Conservation (phyloP, 2,888 invertebrate genomes). For the Automeris io region DNA sequence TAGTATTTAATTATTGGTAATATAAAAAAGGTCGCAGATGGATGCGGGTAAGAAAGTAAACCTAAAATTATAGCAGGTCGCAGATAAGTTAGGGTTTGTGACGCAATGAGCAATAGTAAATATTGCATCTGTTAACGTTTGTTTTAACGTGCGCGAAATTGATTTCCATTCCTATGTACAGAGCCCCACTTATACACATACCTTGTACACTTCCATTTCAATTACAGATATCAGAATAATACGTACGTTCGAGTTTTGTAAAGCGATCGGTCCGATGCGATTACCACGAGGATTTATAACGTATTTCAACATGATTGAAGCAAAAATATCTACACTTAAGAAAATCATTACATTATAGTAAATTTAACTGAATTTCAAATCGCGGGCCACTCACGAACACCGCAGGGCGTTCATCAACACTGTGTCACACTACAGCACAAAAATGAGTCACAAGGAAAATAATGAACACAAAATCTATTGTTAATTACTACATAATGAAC, state of each 20-base stretch:
- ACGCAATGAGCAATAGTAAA: too few relatives aligned
- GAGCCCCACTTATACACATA: too few relatives aligned
- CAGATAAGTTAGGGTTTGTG: too few relatives aligned
- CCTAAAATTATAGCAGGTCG: too few relatives aligned
- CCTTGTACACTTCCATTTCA: too few relatives aligned
- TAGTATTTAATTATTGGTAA: too few relatives aligned
- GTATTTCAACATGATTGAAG: constrained; percentile 48
- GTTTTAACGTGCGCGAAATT: too few relatives aligned
- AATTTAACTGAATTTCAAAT: constrained; percentile 6
- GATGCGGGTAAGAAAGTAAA: too few relatives aligned
- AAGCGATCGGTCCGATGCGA: constrained; percentile 36
- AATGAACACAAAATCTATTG: constrained; percentile 46
- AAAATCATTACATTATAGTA: constrained; percentile 42
- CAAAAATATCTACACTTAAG: constrained; percentile 29
- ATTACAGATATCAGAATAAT: constrained; percentile 10
- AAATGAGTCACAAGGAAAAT: constrained; percentile 65
- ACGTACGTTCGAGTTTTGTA: constrained; percentile 30
- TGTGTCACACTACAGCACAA: constrained; percentile 8
- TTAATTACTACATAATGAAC: constrained; percentile 49
- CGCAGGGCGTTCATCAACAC: constrained; percentile 5
- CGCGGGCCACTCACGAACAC: constrained; percentile 7
- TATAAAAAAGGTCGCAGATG: too few relatives aligned
- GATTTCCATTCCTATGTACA: too few relatives aligned
- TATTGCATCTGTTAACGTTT: too few relatives aligned
- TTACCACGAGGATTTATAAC: constrained; percentile 35